These are phyloP conservation scores for Hydraecia micacea DNA, from an alignment of 2,888 invertebrate species.

Conservation along the genomic window DNA sequence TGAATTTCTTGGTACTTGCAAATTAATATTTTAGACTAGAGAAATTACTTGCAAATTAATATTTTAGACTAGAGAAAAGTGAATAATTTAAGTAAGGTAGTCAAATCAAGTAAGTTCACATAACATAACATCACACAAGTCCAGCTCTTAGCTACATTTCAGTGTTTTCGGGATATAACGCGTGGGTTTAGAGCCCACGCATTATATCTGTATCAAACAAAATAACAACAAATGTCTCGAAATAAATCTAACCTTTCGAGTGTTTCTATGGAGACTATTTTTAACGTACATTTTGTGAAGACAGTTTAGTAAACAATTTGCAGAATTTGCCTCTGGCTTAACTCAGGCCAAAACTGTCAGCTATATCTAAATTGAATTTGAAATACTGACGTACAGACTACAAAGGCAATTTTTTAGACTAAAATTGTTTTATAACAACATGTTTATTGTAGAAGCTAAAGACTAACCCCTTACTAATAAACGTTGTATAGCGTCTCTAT, in stretches of 20 bases:
- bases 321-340: conserved; percentile 13
- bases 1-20: conserved; percentile 39
- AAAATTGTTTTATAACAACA: conserved; percentile 13
- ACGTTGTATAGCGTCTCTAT: no score
- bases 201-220: background rate
- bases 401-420: conserved; percentile 21
- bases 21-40: conserved; percentile 30
- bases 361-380: conserved; percentile 27
- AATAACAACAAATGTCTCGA: background rate
- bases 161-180: background rate
- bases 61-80: conserved; percentile 1
- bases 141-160: background rate
- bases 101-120: background rate
- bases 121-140: background rate
- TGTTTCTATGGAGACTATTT: conserved; percentile 9
- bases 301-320: background rate
- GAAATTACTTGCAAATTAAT: conserved; percentile 35
- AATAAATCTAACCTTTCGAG: conserved; percentile 2
- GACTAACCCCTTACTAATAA: no score
- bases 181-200: background rate
- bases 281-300: conserved; percentile 1
- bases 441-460: conserved; percentile 18
- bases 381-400: conserved; percentile 26
- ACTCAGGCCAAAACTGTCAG: conserved; percentile 21
- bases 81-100: background rate